These are phyloP conservation scores for Trachurus trachurus DNA, from an alignment of 2,797 vertebrate species.

Conservation along the genomic window DNA sequence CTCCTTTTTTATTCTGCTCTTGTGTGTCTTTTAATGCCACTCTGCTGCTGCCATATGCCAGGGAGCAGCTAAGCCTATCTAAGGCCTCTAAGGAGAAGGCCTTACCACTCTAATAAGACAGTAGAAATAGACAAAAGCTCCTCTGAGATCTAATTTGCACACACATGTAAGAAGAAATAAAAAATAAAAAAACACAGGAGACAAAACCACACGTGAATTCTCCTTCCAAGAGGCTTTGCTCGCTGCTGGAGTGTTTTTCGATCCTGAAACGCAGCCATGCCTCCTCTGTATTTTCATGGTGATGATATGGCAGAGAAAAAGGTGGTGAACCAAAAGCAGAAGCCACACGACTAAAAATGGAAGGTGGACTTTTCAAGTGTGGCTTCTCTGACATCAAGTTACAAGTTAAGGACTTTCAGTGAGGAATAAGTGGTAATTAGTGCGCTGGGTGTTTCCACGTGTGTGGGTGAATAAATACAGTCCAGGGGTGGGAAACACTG, in stretches of 20 bases:
- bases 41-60: conserved; percentile 66
- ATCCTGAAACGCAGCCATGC: conserved; percentile 42
- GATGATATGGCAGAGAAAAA: conserved; percentile 55
- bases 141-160: conserved; percentile 77
- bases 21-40: conserved; percentile 50
- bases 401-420: conserved; percentile 66
- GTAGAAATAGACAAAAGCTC: conserved; percentile 71
- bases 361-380: conserved; percentile 39
- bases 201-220: conserved; percentile 44
- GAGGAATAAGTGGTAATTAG: conserved; percentile 65
- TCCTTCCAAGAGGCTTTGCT: conserved; percentile 27
- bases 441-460: conserved; percentile 64
- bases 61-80: conserved; percentile 63
- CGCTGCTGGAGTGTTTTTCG: conserved; percentile 30
- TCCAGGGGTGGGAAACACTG: conserved; percentile 43
- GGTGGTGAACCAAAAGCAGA: conserved; percentile 57
- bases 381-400: conserved; percentile 52
- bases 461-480: conserved; percentile 60
- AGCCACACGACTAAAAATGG: conserved; percentile 72
- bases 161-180: conserved; percentile 60
- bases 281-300: conserved; percentile 52
- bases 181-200: not conserved
- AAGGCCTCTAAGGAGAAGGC: conserved; percentile 62
- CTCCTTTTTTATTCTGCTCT: conserved; percentile 19
- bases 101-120: conserved; percentile 67